Evolutionary conservation across 2,888 invertebrate genomes (phyloP).

Genomic region (Chaitophorus viminalis): DNA sequence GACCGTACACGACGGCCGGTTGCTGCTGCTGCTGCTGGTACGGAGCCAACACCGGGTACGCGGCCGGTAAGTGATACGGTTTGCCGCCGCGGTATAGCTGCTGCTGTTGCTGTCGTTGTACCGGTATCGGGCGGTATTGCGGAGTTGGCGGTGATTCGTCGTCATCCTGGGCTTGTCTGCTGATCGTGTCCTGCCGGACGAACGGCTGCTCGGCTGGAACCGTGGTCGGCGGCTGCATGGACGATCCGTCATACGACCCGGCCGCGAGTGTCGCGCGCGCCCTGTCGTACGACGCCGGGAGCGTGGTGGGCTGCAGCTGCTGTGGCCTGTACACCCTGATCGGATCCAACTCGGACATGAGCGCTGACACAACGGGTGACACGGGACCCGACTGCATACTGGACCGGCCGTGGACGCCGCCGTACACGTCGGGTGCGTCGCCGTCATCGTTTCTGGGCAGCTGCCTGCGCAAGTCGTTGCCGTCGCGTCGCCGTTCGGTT

Average conservation of each 20-base stretch:
- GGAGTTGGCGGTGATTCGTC: conserved; percentile 17
- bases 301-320: conserved; percentile 8
- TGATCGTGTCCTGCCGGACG: conserved; percentile 45
- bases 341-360: conserved; percentile 63
- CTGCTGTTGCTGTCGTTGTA: conserved; percentile 26
- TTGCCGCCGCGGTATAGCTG: background rate
- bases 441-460: conserved; percentile 60
- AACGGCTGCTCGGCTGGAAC: conserved; percentile 36
- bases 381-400: conserved; percentile 25
- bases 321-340: conserved; percentile 47
- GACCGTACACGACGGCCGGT: conserved; percentile 43
- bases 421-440: conserved; percentile 63
- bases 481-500: conserved; percentile 50
- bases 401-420: conserved; percentile 36
- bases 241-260: conserved; percentile 11
- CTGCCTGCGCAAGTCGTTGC: conserved; percentile 62
- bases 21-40: conserved; percentile 35
- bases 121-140: background rate
- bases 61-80: background rate
- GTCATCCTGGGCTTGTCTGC: conserved; percentile 58
- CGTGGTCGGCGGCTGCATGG: conserved; percentile 10
- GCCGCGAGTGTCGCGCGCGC: background rate
- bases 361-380: conserved; percentile 62
- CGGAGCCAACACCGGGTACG: conserved; percentile 37
- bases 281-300: conserved; percentile 9